phyloP scores from a whole-genome alignment of 2,797 vertebrate species.

The Loriculus beryllinus region DNA sequence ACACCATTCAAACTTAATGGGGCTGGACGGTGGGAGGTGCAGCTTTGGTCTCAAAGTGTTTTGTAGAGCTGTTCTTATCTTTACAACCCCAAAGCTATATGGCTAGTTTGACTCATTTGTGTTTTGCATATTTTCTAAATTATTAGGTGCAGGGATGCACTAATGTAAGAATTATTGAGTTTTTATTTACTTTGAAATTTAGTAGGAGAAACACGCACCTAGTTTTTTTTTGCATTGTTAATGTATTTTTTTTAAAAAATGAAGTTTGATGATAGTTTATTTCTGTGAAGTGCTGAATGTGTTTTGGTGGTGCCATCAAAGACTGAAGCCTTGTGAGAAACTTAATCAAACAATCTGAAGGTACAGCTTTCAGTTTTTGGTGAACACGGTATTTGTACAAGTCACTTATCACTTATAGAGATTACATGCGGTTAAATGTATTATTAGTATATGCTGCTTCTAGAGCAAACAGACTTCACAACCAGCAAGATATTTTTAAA shows the following conservation, averaged over 20 bases:
- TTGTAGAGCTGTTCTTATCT: neutral
- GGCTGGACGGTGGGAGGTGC: neutral
- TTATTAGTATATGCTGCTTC: neutral
- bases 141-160: neutral
- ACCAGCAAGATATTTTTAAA: neutral
- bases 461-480: neutral
- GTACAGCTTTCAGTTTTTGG: neutral
- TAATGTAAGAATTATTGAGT: neutral
- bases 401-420: neutral
- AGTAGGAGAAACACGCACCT: neutral
- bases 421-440: neutral
- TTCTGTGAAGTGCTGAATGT: neutral
- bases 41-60: neutral
- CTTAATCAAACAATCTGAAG: neutral
- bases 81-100: neutral
- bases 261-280: neutral
- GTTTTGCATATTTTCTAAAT: neutral
- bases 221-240: accelerated
- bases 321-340: neutral
- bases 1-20: neutral
- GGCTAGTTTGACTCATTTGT: neutral
- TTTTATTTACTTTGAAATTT: neutral
- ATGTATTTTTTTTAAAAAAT: neutral
- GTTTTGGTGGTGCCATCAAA: neutral
- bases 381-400: neutral